Conservation (phyloP, 35 echinoderm and acorn worm species). For the Heliocidaris tuberculata region DNA sequence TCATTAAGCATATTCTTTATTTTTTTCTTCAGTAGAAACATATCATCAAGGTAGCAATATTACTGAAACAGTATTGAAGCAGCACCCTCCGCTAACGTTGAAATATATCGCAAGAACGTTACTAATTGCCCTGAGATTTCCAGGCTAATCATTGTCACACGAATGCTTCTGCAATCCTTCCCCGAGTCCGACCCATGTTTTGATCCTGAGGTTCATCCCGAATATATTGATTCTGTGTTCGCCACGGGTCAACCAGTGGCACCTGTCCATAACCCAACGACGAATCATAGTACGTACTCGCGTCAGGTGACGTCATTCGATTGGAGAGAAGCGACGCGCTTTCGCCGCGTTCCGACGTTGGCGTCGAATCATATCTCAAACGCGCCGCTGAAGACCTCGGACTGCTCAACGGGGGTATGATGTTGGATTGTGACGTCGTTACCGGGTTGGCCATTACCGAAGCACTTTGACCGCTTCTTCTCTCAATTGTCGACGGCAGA, state of each 20-base stretch:
- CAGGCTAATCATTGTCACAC: not conserved
- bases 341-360: not conserved
- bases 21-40: no score
- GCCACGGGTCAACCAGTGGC: not conserved
- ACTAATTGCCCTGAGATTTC: no score
- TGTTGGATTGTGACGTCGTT: not conserved
- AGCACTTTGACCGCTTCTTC: not conserved
- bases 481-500: not conserved
- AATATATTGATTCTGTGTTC: not conserved
- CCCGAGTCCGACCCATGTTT: not conserved
- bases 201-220: conserved; percentile 29
- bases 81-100: no score
- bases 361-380: not conserved
- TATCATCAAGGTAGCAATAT: no score
- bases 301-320: conserved; percentile 9
- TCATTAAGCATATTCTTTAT: no score
- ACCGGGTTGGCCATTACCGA: conserved; percentile 21
- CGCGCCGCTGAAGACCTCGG: not conserved
- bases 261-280: conserved; percentile 27
- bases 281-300: conserved; percentile 18
- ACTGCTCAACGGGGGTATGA: not conserved
- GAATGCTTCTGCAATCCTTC: conserved; percentile 33
- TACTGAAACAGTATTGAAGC: no score
- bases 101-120: no score
- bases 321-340: not conserved